phyloP scores from a whole-genome alignment of 2,113 vertebrate species.

The Xenus cinereus region DNA sequence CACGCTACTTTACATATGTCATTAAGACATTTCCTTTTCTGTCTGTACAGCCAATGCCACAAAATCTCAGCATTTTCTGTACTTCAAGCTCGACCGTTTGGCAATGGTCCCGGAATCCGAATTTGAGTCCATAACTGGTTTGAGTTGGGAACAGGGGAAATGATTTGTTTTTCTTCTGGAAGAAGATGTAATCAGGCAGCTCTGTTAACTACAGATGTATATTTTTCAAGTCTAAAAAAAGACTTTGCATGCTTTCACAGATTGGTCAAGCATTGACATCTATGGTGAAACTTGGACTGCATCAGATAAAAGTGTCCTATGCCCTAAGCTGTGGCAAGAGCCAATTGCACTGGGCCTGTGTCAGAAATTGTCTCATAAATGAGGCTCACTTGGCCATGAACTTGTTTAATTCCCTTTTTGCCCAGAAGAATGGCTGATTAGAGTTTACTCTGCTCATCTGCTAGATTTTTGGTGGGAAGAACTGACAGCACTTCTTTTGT shows the following conservation, averaged over 20 bases:
- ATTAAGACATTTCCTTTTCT: conserved; percentile 41
- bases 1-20: background rate
- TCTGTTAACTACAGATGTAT: background rate
- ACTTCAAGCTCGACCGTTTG: background rate
- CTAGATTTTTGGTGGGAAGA: background rate
- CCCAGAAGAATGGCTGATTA: background rate
- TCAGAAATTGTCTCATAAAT: background rate
- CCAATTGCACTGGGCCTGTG: background rate
- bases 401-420: background rate
- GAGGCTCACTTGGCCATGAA: background rate
- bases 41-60: background rate
- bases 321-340: background rate
- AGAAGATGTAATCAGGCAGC: background rate
- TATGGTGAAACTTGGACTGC: background rate
- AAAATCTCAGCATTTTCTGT: background rate
- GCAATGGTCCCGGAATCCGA: background rate
- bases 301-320: background rate
- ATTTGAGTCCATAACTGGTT: background rate
- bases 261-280: background rate
- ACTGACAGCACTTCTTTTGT: background rate
- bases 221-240: background rate
- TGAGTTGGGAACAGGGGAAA: background rate
- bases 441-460: background rate
- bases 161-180: background rate
- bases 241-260: background rate